Percentiles rank a stretch among this genome's conserved stretches.
phyloP scores from a whole-genome alignment of 2,113 vertebrate genomes.

The Hepsetus odoe region DNA sequence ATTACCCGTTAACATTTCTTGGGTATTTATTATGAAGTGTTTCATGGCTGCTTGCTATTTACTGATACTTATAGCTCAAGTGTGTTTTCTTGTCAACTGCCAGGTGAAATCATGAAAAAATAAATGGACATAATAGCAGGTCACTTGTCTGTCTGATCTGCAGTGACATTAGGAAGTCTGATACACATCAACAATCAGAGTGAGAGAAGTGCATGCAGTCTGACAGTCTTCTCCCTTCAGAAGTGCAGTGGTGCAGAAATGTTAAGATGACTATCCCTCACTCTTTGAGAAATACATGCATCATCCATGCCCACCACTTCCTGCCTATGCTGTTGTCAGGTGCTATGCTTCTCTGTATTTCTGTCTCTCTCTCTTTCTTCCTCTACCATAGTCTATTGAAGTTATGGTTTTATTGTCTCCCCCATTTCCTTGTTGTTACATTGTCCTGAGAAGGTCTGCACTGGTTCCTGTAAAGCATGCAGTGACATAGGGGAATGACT shows the following conservation, averaged over 20 bases:
- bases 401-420: constrained; percentile 26
- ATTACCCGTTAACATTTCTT: too few species aligned
- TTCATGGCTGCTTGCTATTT: too few species aligned
- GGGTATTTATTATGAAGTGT: too few species aligned
- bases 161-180: background rate
- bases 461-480: constrained; percentile 43
- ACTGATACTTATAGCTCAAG: too few species aligned
- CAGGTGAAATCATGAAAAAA: background rate
- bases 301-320: constrained; percentile 26
- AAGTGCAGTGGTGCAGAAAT: constrained; percentile 16
- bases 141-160: background rate
- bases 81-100: too few species aligned
- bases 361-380: constrained; percentile 54
- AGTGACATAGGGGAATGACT: constrained; percentile 18
- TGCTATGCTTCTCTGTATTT: constrained; percentile 38
- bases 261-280: constrained; percentile 6
- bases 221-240: background rate
- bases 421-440: constrained; percentile 35
- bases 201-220: background rate
- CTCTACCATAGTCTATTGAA: constrained; percentile 40
- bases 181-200: constrained; percentile 3
- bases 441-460: constrained; percentile 35
- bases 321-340: constrained; percentile 2
- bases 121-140: background rate
- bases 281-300: constrained; percentile 43